Conservation (phyloP, 2,797 vertebrate species). For the Oreonectes daqikongensis region DNA sequence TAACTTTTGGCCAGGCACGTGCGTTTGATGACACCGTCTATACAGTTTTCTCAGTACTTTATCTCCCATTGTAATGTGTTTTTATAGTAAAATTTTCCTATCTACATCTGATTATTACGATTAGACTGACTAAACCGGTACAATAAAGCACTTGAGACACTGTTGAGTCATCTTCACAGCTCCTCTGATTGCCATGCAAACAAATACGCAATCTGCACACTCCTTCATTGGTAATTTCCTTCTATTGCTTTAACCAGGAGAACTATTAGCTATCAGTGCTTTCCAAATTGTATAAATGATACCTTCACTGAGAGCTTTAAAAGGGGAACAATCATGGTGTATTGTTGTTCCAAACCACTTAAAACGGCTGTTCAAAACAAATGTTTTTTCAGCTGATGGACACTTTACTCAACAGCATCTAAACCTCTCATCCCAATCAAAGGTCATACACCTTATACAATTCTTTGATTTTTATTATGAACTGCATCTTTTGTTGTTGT, state of each 20-base stretch:
- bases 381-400: background rate
- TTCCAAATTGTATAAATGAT: conserved; percentile 11
- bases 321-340: background rate
- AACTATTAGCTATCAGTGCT: conserved; percentile 9
- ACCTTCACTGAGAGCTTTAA: background rate
- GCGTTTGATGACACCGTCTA: no score
- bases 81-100: no score
- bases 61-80: no score
- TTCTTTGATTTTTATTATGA: background rate
- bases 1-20: no score
- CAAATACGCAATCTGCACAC: conserved; percentile 11
- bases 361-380: background rate
- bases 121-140: conserved; percentile 10
- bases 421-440: background rate
- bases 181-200: conserved; percentile 14
- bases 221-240: conserved; percentile 14
- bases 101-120: background rate
- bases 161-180: conserved; percentile 11
- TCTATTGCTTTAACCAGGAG: background rate
- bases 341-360: background rate
- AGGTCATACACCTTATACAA: background rate
- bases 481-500: background rate
- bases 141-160: conserved; percentile 16
- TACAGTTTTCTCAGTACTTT: no score
- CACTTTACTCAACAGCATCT: background rate